These are phyloP conservation scores for Globodera rostochiensis DNA, from an alignment of 1,140 invertebrate genomes.

Conservation along the genomic window DNA sequence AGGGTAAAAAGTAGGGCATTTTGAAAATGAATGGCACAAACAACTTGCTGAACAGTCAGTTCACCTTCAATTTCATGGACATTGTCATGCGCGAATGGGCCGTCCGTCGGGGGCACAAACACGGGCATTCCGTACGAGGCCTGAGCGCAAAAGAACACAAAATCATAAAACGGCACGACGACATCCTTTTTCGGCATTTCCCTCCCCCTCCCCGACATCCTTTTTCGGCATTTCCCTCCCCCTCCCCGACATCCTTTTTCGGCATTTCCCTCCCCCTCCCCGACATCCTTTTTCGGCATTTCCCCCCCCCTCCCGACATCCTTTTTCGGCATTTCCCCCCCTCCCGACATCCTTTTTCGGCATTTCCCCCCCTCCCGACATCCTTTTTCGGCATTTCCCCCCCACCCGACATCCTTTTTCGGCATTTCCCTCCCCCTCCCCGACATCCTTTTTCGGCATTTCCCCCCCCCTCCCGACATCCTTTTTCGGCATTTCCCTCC, in stretches of 20 bases:
- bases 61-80: constrained; percentile 41
- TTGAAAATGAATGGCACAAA: too few species aligned
- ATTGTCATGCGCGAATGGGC: constrained; percentile 55
- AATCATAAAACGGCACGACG: too few species aligned
- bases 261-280: background rate
- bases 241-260: too few species aligned
- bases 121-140: constrained; percentile 46
- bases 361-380: too few species aligned
- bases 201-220: too few species aligned
- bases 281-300: background rate
- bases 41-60: background rate
- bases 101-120: constrained; percentile 48
- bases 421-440: background rate
- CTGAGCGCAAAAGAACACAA: constrained; percentile 13
- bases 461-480: background rate
- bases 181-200: too few species aligned
- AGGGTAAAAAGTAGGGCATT: too few species aligned
- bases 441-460: background rate
- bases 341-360: too few species aligned
- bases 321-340: background rate
- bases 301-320: background rate
- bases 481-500: background rate
- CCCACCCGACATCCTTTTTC: too few species aligned
- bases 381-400: background rate
- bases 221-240: background rate